phyloP scores from a whole-genome alignment of 2,888 invertebrate genomes.

The Euproctis similis region DNA sequence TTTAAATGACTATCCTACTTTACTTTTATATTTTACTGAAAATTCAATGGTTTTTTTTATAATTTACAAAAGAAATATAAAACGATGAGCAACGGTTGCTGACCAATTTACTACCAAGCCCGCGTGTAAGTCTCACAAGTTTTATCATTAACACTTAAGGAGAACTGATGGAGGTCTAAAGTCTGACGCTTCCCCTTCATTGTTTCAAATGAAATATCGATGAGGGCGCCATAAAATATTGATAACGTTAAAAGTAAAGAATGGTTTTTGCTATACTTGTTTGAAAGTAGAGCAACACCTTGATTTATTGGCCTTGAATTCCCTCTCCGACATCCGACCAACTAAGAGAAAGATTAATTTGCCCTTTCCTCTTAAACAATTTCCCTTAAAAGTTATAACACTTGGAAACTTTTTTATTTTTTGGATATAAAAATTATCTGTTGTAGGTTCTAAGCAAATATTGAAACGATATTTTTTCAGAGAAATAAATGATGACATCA shows the following conservation, averaged over 20 bases:
- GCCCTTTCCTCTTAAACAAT: constrained; percentile 66
- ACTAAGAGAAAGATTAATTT: constrained; percentile 74
- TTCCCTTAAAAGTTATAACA: constrained; percentile 55
- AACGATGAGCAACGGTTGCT: no score
- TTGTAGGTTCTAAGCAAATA: constrained; percentile 9
- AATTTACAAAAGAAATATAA: no score
- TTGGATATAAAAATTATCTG: constrained; percentile 31
- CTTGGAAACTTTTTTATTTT: constrained; percentile 35
- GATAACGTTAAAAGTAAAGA: constrained; percentile 44
- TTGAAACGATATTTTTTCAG: constrained; percentile 10
- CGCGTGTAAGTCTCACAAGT: constrained; percentile 15
- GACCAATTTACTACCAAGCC: constrained; percentile 13
- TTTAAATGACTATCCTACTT: no score
- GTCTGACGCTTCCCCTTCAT: constrained; percentile 11
- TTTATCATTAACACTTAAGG: constrained; percentile 23
- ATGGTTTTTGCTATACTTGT: constrained; percentile 37
- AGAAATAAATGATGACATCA: no score
- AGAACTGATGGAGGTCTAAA: constrained; percentile 10
- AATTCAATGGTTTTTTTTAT: no score
- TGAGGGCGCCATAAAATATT: constrained; percentile 42
- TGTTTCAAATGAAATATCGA: constrained; percentile 40
- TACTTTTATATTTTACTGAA: no score
- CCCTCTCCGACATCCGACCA: constrained; percentile 52
- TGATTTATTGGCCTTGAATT: constrained; percentile 69
- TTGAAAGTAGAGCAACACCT: constrained; percentile 55